Evolutionary conservation across 2,888 invertebrate species (phyloP).

Genomic region (Pseudococcus viburni): DNA sequence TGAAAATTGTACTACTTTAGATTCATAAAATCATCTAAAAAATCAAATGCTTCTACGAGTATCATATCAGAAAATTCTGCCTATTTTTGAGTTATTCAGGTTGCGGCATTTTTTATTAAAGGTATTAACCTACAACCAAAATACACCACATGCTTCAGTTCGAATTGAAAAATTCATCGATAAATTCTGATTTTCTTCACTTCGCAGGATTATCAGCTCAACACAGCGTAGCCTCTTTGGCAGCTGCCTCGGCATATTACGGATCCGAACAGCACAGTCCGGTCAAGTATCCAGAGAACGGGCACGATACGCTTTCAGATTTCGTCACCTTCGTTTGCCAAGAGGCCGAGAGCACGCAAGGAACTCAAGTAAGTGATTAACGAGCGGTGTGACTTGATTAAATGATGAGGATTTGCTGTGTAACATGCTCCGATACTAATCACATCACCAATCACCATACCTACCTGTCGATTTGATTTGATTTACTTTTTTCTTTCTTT

Average conservation of each 20-base stretch:
- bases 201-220: conserved; percentile 73
- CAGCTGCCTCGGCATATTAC: conserved; percentile 76
- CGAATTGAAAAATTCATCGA: no score
- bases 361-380: conserved; percentile 76
- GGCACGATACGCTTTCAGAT: conserved; percentile 93
- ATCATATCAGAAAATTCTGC: no score
- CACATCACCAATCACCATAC: background rate
- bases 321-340: conserved; percentile 98
- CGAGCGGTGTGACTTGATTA: background rate
- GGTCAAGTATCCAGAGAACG: conserved; percentile 85
- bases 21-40: no score
- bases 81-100: no score
- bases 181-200: background rate
- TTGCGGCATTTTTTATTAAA: no score
- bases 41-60: no score
- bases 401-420: background rate
- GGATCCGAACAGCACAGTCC: conserved; percentile 74
- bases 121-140: no score
- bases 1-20: no score
- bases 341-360: conserved; percentile 85
- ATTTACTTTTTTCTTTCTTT: background rate
- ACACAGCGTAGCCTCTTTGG: conserved; percentile 72
- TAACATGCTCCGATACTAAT: conserved; percentile 42
- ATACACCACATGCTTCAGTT: no score
- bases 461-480: no score